Conservation (phyloP, 2,797 vertebrate species). For the Menidia menidia region DNA sequence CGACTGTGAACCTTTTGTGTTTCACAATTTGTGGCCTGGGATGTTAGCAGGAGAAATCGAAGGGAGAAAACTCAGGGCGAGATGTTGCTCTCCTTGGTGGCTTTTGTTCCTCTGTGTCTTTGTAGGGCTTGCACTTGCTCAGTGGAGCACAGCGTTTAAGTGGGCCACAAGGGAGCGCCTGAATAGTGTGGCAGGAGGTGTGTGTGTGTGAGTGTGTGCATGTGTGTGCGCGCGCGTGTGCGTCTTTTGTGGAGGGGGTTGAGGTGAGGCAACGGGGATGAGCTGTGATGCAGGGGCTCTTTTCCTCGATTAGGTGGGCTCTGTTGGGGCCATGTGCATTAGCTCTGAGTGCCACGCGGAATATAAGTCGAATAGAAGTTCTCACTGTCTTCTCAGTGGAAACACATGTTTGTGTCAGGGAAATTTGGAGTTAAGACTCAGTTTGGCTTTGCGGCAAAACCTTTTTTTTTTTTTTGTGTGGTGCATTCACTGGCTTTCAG, state of each 20-base stretch:
- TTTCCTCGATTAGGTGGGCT: conserved; percentile 85
- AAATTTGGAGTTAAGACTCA: neutral
- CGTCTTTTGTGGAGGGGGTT: conserved; percentile 60
- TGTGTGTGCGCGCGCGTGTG: conserved; percentile 28
- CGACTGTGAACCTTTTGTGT: conserved; percentile 15
- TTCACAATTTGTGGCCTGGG: conserved; percentile 40
- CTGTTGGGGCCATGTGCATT: conserved; percentile 55
- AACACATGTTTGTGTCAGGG: conserved; percentile 17
- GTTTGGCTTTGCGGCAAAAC: neutral
- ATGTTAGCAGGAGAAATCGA: conserved; percentile 49
- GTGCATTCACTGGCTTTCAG: conserved; percentile 1
- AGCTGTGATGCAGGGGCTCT: conserved; percentile 72
- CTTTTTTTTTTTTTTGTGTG: conserved; percentile 18
- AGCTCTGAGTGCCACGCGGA: conserved; percentile 40
- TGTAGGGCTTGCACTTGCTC: conserved; percentile 82
- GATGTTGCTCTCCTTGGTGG: conserved; percentile 80
- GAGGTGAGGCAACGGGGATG: conserved; percentile 65
- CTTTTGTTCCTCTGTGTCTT: conserved; percentile 84
- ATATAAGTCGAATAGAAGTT: conserved; percentile 31
- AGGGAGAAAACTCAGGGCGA: conserved; percentile 57
- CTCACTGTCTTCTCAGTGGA: conserved; percentile 14
- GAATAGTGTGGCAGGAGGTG: conserved; percentile 78
- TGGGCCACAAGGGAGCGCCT: conserved; percentile 86
- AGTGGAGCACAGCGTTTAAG: conserved; percentile 85
- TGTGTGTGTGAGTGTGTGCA: conserved; percentile 49